Evolutionary conservation across 2,888 invertebrate genomes (phyloP).

Genomic region (Ecdyonurus torrentis): DNA sequence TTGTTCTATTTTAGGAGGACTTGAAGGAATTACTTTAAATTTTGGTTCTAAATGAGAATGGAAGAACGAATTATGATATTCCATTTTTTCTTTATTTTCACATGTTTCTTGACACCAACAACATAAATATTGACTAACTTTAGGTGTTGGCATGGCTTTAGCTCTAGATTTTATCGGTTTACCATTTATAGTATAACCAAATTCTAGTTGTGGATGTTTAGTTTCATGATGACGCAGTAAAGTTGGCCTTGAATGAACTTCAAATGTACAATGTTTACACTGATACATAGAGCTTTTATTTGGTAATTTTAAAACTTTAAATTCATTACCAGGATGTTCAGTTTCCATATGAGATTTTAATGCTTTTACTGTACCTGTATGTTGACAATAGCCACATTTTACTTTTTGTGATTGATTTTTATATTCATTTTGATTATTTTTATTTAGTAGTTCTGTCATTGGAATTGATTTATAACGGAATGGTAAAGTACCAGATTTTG

Average conservation of each 20-base stretch:
- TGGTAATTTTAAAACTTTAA: background rate
- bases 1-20: too few relatives aligned
- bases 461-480: background rate
- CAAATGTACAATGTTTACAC: background rate
- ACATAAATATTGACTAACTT: background rate
- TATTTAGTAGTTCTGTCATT: background rate
- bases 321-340: background rate
- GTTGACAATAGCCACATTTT: background rate
- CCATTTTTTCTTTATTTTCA: background rate
- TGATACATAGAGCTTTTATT: background rate
- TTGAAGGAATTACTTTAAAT: background rate
- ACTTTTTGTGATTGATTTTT: too few relatives aligned
- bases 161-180: background rate
- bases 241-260: background rate
- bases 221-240: background rate
- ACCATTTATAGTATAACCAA: background rate
- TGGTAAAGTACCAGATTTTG: background rate
- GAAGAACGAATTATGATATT: background rate
- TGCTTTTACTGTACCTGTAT: background rate
- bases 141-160: background rate
- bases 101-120: background rate
- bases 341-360: background rate
- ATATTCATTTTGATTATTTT: background rate
- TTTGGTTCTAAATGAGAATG: background rate
- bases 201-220: background rate